Percentiles rank a stretch among this genome's conserved stretches.
Conservation (phyloP, 2,797 vertebrate species). For the Acanthurus leucopareius region DNA sequence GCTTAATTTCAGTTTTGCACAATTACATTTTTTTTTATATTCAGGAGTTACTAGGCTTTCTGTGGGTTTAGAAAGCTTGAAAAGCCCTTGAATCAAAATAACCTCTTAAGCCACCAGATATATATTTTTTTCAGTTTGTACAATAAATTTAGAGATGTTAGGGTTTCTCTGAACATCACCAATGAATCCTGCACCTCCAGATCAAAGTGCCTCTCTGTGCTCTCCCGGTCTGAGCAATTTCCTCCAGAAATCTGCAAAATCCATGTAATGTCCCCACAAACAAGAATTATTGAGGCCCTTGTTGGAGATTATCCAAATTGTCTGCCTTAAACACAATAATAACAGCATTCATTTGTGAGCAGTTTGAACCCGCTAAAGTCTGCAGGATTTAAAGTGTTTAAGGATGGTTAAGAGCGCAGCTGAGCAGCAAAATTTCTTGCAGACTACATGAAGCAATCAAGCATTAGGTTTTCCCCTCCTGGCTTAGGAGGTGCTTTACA, state of each 20-base stretch:
- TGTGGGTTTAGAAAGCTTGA: conserved; percentile 14
- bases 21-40: background rate
- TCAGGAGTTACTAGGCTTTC: background rate
- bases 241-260: background rate
- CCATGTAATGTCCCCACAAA: background rate
- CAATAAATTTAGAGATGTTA: background rate
- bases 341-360: conserved; percentile 28
- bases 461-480: conserved; percentile 17
- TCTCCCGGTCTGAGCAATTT: background rate
- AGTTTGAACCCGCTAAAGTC: conserved; percentile 40
- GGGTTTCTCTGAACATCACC: background rate
- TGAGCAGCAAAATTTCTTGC: conserved; percentile 44
- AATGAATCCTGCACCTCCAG: background rate
- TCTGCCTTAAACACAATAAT: conserved; percentile 31
- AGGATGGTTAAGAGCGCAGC: conserved; percentile 34
- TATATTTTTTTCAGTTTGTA: background rate
- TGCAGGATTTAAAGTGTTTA: conserved; percentile 54
- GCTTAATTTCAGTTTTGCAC: background rate
- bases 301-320: conserved; percentile 36
- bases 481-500: conserved; percentile 23
- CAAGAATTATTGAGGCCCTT: conserved; percentile 18
- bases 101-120: no score
- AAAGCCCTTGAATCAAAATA: background rate
- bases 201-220: background rate
- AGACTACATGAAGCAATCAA: conserved; percentile 38